phyloP scores from a whole-genome alignment of 92 coral and sea anemone species.

The Epizoanthus fatuus region DNA sequence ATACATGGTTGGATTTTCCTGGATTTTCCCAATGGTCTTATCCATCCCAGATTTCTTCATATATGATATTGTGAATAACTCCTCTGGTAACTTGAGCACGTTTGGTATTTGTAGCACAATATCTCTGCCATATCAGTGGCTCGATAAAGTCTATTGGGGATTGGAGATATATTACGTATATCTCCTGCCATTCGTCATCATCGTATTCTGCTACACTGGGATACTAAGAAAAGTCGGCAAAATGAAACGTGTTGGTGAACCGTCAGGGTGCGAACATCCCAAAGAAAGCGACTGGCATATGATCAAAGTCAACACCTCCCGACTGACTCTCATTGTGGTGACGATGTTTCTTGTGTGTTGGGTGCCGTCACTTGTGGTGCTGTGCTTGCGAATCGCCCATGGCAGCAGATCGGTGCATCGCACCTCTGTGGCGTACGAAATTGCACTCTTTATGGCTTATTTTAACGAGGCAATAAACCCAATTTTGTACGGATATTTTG shows the following conservation, averaged over 20 bases:
- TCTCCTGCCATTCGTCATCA: conserved; percentile 62
- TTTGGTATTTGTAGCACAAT: conserved; percentile 55
- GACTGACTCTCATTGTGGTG: conserved; percentile 10
- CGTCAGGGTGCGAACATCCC: neutral
- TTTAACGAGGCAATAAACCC: conserved; percentile 82
- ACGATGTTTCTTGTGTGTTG: conserved; percentile 17
- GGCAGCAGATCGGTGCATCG: conserved; percentile 68
- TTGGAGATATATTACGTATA: conserved; percentile 56
- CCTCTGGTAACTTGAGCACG: neutral
- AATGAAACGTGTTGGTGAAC: conserved; percentile 50
- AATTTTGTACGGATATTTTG: conserved; percentile 59
- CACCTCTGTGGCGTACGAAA: conserved; percentile 55
- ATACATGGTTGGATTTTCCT: conserved; percentile 64
- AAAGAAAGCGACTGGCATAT: neutral
- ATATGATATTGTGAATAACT: conserved; percentile 30
- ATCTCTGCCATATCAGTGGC: conserved; percentile 63
- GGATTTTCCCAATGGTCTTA: conserved; percentile 62
- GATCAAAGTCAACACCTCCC: conserved; percentile 10
- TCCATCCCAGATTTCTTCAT: conserved; percentile 65
- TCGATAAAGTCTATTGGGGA: conserved; percentile 70
- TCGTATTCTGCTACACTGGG: conserved; percentile 75
- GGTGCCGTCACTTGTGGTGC: conserved; percentile 14
- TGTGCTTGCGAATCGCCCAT: conserved; percentile 33
- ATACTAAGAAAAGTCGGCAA: conserved; percentile 46
- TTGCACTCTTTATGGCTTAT: conserved; percentile 78